phyloP scores from a whole-genome alignment of 2,113 vertebrate species.

The Odocoileus hemionus region DNA sequence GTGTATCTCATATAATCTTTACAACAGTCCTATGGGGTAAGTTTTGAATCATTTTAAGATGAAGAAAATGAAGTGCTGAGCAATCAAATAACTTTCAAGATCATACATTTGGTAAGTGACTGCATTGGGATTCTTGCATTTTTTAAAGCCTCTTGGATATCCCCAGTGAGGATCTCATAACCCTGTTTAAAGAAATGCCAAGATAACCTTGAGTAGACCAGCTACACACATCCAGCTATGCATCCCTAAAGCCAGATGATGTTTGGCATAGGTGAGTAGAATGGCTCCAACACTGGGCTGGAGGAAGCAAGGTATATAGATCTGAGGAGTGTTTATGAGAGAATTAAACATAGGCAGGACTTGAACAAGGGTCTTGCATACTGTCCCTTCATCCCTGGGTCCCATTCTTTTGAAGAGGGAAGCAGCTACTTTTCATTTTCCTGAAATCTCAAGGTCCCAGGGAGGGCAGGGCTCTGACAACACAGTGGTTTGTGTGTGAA shows the following conservation, averaged over 20 bases:
- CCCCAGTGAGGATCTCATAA: background rate
- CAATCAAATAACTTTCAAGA: background rate
- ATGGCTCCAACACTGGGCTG: background rate
- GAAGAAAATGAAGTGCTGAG: conserved; percentile 1
- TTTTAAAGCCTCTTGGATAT: background rate
- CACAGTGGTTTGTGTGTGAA: background rate
- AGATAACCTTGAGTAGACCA: background rate
- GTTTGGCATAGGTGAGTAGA: background rate
- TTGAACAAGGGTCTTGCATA: background rate
- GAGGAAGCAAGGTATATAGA: background rate
- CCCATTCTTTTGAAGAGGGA: background rate
- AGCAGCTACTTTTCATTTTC: background rate
- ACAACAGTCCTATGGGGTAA: background rate
- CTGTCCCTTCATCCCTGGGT: background rate
- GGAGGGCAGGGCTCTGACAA: background rate
- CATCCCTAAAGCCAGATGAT: background rate
- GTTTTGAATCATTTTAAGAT: background rate
- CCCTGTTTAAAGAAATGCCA: background rate
- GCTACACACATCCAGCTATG: background rate
- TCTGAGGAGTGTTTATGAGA: background rate
- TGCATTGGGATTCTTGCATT: background rate
- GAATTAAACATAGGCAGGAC: background rate
- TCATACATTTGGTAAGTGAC: background rate
- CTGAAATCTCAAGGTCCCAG: background rate
- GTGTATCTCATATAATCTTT: background rate